Evolutionary conservation across 2,888 invertebrate genomes (phyloP).

Genomic region (Drosophila mayaguana): DNA sequence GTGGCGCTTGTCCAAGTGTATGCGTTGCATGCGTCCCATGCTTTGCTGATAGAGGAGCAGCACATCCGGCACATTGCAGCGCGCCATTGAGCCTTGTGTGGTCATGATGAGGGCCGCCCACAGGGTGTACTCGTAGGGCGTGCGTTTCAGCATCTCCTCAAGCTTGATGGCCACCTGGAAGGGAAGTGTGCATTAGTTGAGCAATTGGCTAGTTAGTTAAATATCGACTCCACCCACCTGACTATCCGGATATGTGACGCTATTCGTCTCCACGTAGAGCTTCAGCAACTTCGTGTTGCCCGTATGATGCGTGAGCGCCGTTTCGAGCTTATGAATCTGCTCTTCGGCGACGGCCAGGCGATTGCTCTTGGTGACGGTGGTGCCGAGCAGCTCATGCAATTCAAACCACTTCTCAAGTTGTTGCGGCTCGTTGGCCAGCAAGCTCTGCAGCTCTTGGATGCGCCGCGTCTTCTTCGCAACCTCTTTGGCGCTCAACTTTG

Average conservation of each 20-base stretch:
- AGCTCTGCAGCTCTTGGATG: slow-evolving; percentile 48
- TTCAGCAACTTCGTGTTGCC: slow-evolving; percentile 86
- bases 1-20: slow-evolving; percentile 31
- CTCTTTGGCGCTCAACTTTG: slow-evolving; percentile 85
- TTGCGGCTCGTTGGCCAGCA: slow-evolving; percentile 32
- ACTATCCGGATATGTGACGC: slow-evolving; percentile 87
- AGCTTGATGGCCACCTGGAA: slow-evolving; percentile 85
- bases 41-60: slow-evolving; percentile 86
- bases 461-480: slow-evolving; percentile 86
- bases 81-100: slow-evolving; percentile 87
- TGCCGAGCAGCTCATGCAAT: slow-evolving; percentile 87
- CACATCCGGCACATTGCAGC: slow-evolving; percentile 87
- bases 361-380: slow-evolving; percentile 76
- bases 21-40: slow-evolving; percentile 84
- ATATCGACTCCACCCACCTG: slow-evolving; percentile 86
- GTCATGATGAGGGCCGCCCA: slow-evolving; percentile 84
- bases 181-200: background rate
- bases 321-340: slow-evolving; percentile 88
- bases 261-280: slow-evolving; percentile 82
- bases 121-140: slow-evolving; percentile 81
- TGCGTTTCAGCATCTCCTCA: slow-evolving; percentile 70
- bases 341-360: slow-evolving; percentile 85
- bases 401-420: slow-evolving; percentile 87
- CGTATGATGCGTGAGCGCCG: slow-evolving; percentile 87
- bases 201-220: background rate